Conservation (phyloP, 2,888 invertebrate genomes). For the Aphelenchoides bicaudatus region DNA sequence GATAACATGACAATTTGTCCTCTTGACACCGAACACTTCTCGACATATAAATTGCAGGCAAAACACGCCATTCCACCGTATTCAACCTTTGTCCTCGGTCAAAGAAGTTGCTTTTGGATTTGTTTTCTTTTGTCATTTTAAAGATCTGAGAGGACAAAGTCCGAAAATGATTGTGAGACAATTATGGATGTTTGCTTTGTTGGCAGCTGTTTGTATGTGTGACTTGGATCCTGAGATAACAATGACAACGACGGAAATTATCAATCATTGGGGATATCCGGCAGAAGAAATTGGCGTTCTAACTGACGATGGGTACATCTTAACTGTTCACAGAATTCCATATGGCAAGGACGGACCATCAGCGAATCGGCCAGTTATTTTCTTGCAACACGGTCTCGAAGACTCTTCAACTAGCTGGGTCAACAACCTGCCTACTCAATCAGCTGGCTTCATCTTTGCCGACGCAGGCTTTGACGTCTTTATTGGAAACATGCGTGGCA, state of each 20-base stretch:
- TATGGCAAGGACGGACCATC: slow-evolving; percentile 41
- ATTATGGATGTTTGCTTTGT: no score
- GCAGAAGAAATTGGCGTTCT: slow-evolving; percentile 63
- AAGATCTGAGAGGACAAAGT: no score
- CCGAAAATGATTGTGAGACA: no score
- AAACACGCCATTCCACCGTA: no score
- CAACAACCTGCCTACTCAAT: slow-evolving; percentile 44
- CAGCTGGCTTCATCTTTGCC: slow-evolving; percentile 56
- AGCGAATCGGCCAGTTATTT: slow-evolving; percentile 67
- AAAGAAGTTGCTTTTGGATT: no score
- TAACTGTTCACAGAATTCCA: slow-evolving; percentile 66
- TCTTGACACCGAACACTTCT: no score
- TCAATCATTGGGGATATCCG: slow-evolving; percentile 63
- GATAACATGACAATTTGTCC: no score
- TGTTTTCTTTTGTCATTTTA: no score
- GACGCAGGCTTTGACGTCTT: slow-evolving; percentile 66
- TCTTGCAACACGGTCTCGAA: slow-evolving; percentile 72
- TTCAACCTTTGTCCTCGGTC: no score
- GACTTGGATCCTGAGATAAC: neutral
- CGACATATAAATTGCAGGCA: no score
- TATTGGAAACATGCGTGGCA: slow-evolving; percentile 44
- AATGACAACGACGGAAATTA: slow-evolving; percentile 56
- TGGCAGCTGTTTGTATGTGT: no score
- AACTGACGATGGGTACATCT: slow-evolving; percentile 64
- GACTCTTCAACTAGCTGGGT: slow-evolving; percentile 37